Conservation (phyloP, 2,888 invertebrate genomes). For the Eupithecia dodoneata region DNA sequence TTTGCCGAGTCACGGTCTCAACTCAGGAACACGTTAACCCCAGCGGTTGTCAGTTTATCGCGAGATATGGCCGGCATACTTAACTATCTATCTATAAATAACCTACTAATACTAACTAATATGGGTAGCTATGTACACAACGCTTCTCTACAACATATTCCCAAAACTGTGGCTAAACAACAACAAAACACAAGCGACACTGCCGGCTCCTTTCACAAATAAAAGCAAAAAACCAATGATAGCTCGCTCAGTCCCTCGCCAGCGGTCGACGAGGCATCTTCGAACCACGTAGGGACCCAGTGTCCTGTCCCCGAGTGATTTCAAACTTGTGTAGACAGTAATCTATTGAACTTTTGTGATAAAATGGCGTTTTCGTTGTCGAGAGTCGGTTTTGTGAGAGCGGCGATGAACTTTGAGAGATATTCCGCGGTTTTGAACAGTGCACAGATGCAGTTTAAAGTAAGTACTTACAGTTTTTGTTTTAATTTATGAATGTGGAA, state of each 20-base stretch:
- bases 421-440: constrained; percentile 64
- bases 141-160: neutral
- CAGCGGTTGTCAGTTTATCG: no score
- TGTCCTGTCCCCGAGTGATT: neutral
- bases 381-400: constrained; percentile 67
- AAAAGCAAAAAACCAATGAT: constrained; percentile 66
- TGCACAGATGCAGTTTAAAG: constrained; percentile 70
- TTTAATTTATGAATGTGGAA: neutral
- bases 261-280: constrained; percentile 34
- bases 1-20: no score
- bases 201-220: constrained; percentile 51
- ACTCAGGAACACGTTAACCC: no score
- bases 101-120: no score
- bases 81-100: no score
- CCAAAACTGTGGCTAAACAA: constrained; percentile 25
- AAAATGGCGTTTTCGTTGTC: constrained; percentile 79
- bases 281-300: neutral
- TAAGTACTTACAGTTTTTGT: constrained; percentile 48
- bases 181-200: constrained; percentile 17
- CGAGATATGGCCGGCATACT: no score
- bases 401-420: constrained; percentile 67
- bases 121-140: neutral
- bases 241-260: constrained; percentile 61
- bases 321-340: neutral
- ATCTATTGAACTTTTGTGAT: neutral